Evolutionary conservation across 2,797 vertebrate species (phyloP).

Genomic region (Tragelaphus eurycerus): DNA sequence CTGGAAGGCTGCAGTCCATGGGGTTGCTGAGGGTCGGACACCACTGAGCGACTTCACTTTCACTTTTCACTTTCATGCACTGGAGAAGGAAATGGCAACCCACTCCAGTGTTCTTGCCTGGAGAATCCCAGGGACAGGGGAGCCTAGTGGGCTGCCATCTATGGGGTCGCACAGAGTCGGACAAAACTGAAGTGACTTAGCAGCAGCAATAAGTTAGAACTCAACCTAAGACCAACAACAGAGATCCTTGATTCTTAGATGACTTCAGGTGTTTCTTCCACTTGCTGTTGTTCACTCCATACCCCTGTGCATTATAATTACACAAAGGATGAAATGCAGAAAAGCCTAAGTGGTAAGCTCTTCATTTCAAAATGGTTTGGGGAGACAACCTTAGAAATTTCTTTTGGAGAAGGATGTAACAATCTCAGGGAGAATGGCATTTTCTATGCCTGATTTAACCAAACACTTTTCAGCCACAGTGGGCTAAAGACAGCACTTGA

Average conservation of each 20-base stretch:
- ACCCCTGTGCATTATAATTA: not conserved
- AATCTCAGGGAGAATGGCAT: not conserved
- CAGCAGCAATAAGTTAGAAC: not conserved
- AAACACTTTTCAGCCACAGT: constrained; percentile 17
- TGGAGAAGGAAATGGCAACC: no score
- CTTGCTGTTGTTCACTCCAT: not conserved
- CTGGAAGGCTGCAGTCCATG: no score
- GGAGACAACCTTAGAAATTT: not conserved
- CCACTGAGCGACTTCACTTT: no score
- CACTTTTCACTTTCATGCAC: no score
- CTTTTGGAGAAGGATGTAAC: not conserved
- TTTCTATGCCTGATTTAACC: constrained; percentile 56
- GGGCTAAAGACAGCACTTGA: not conserved
- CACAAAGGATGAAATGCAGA: not conserved
- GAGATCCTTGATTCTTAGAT: not conserved
- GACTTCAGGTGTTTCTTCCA: not conserved
- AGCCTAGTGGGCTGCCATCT: no score
- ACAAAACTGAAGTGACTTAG: no score
- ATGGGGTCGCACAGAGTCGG: no score
- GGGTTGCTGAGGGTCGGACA: no score
- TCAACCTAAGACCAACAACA: not conserved
- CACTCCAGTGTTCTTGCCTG: no score
- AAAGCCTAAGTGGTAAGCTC: not conserved
- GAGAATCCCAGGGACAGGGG: no score
- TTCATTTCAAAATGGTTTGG: not conserved